A percentile compares a stretch with the other conserved stretches of the same genome.
phyloP scores from a whole-genome alignment of 2,797 vertebrate species.

The Argyrosomus regius region DNA sequence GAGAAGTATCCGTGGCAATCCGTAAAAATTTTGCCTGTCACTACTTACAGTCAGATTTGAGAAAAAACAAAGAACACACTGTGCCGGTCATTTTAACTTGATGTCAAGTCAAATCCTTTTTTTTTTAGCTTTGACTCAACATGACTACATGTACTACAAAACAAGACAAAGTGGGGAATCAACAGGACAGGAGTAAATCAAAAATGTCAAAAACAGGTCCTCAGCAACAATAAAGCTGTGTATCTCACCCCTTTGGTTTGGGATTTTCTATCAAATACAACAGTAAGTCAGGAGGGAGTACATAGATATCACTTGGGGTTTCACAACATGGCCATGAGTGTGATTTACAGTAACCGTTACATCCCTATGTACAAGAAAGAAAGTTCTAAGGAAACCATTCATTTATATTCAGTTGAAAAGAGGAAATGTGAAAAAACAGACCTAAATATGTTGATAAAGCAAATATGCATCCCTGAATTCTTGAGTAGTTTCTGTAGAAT shows the following conservation, averaged over 20 bases:
- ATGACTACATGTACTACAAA: not conserved
- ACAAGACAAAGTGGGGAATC: not conserved
- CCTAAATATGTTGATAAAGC: constrained; percentile 6
- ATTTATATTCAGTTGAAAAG: constrained; percentile 12
- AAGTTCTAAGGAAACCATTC: not conserved
- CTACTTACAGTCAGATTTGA: not conserved
- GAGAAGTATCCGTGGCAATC: too few species aligned
- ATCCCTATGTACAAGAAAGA: not conserved
- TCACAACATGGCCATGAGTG: not conserved
- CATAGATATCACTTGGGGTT: not conserved
- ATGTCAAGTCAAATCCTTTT: not conserved
- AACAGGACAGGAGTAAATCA: not conserved
- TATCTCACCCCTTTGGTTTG: constrained; percentile 2
- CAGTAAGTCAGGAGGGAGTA: not conserved
- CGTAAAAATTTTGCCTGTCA: too few species aligned
- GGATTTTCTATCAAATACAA: not conserved
- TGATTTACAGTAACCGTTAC: too few species aligned
- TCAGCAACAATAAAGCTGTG: not conserved
- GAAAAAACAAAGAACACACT: constrained; percentile 18
- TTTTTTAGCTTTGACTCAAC: not conserved
- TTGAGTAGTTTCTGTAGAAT: constrained; percentile 49
- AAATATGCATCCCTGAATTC: constrained; percentile 54
- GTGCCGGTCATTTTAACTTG: constrained; percentile 21
- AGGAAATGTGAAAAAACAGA: constrained; percentile 1
- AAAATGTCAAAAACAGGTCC: not conserved